phyloP scores from a whole-genome alignment of 2,888 invertebrate genomes.

The Drosophila greeni region DNA sequence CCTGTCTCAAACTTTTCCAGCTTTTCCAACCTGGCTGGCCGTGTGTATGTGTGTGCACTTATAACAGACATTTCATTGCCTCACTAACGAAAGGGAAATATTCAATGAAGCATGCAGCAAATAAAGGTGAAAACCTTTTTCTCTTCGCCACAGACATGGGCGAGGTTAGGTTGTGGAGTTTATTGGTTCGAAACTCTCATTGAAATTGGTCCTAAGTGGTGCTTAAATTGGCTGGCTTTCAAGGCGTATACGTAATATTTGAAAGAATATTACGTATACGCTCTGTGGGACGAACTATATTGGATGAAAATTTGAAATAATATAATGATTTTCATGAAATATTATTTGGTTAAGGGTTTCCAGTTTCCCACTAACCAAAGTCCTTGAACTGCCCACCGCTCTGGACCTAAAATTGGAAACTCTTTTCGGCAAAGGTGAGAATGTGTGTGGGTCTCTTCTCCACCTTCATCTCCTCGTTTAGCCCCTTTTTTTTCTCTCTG shows the following conservation, averaged over 20 bases:
- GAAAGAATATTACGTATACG: not conserved
- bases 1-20: slow-evolving; percentile 35
- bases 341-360: not conserved
- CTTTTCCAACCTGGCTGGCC: not conserved
- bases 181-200: not conserved
- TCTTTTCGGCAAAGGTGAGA: slow-evolving; percentile 25
- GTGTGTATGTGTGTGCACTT: slow-evolving; percentile 43
- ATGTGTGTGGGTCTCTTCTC: not conserved
- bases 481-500: slow-evolving; percentile 15
- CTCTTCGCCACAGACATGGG: slow-evolving; percentile 21
- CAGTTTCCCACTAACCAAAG: no score
- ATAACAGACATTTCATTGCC: slow-evolving; percentile 57
- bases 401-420: slow-evolving; percentile 13
- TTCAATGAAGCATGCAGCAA: slow-evolving; percentile 59
- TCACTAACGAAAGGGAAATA: slow-evolving; percentile 59
- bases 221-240: not conserved
- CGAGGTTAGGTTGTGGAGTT: slow-evolving; percentile 19
- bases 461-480: not conserved
- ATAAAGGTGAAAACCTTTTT: slow-evolving; percentile 57
- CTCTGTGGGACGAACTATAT: not conserved
- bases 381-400: not conserved
- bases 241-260: not conserved
- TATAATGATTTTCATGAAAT: not conserved
- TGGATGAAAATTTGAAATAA: no score
- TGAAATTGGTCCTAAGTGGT: not conserved